Percentiles rank a stretch among this genome's conserved stretches.
Conservation (phyloP, 2,888 invertebrate genomes). For the Melitaea athalia region DNA sequence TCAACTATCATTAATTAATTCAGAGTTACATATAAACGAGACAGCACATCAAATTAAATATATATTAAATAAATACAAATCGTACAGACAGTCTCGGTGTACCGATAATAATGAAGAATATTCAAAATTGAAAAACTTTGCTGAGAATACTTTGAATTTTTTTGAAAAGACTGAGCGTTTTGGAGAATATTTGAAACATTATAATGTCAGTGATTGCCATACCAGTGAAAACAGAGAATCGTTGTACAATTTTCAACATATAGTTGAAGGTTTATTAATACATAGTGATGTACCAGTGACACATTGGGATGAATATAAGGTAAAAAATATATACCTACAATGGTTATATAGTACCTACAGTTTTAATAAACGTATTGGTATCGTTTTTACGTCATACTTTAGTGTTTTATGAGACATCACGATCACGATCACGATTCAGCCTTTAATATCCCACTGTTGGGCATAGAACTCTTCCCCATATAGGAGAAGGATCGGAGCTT, state of each 20-base stretch:
- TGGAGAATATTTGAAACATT: conserved; percentile 51
- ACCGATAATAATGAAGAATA: conserved; percentile 37
- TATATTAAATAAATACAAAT: conserved; percentile 48
- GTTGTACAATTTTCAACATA: conserved; percentile 50
- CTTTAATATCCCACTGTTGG: no score
- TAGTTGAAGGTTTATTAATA: conserved; percentile 56
- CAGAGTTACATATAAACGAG: conserved; percentile 49
- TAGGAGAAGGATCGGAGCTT: no score
- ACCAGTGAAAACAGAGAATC: conserved; percentile 33
- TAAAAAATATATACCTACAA: conserved; percentile 42
- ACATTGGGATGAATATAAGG: conserved; percentile 74
- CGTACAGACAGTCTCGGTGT: conserved; percentile 44
- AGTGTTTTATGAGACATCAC: no score
- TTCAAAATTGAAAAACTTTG: conserved; percentile 45
- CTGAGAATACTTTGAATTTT: conserved; percentile 49
- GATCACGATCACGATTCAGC: no score
- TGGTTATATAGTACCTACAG: not conserved
- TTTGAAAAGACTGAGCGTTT: conserved; percentile 52
- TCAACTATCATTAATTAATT: conserved; percentile 46
- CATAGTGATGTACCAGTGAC: conserved; percentile 55
- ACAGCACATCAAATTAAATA: conserved; percentile 49
- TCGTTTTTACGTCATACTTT: no score
- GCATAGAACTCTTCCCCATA: no score
- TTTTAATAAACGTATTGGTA: no score
- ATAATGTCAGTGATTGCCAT: conserved; percentile 56